Base-by-base conservation (phyloP, 64 coral and sea anemone genomes). In the Montipora efflorescens region DNA sequence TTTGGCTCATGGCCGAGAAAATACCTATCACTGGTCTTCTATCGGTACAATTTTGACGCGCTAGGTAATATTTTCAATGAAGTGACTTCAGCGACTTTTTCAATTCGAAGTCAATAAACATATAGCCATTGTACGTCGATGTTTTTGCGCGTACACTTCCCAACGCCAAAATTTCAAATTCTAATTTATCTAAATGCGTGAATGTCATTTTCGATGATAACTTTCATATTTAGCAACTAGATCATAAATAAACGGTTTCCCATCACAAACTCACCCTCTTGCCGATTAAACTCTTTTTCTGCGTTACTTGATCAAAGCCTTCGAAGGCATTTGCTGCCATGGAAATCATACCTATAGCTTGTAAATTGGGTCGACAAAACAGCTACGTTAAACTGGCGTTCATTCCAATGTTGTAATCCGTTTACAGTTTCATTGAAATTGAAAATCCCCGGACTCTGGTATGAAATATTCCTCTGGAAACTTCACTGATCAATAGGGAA, bases 241-340 rank as follows among this genome's bases (percentile, higher is more conserved):
- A 70, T 47, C 67, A 51, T 86, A 86, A 86, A 86, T 86, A 86
- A 86, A 48, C 13, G 64, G 67, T 67, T 50, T 69, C 15, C 45
- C 43, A 15, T 67, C 81, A 84, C 15, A 67, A 61, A 71, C 82
- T 86, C 71, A 86, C 82, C 82, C 66, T 46, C 68, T 43, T 72
- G 47, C 76, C 76, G 62, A 86, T 86, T 68, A 86, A 72, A 86
- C 82, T 86, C 13, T 59, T 67, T 71, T 86, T 86, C 67, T 86
- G 82, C 9, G 82, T 86, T 66, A 64, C 66, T 86, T 86, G 82
- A 12, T 86, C 82, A 64, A 86, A 86, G 62, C 82, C 82, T 50
- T 86, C 82, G 82, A 86, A 86, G 47, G 82, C 82, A 86, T 86
- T 86, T 71, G 82, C 82, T 22, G 82, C 82, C 18, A 86, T 71